Base-by-base conservation (phyloP, 2,113 vertebrate species). In the Cryptomyrus ogoouensis region DNA sequence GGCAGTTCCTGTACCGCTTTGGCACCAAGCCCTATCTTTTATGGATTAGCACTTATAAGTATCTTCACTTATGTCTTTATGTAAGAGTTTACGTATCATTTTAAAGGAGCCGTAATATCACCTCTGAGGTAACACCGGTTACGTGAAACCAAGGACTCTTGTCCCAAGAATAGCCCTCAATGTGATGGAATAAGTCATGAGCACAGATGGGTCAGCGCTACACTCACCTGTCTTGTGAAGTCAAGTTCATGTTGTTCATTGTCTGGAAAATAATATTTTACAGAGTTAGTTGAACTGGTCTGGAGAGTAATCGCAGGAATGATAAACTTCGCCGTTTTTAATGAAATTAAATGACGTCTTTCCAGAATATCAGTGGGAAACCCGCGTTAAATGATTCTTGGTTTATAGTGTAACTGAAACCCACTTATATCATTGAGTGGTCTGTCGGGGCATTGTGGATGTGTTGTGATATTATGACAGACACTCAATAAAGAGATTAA, bases 141-240 rank as follows among this genome's bases (percentile, higher is more conserved):
- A 56, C 5, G 2, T 88, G 21, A 88, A 49, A 49, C 24, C 42
- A 44, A 1, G 27, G 24, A 44, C 44, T 46, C 47, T 80, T n/a
- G 47, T 47, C 24, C 17, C 47, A 44, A 47, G 21, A 1, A 44
- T 0, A 44, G n/a, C 62, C 56, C 15, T 89, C 53, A 0, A 56
- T 83, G 21, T n/a, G 5, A n/a, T 56, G 24, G 39, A 47, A 27
- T 3, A 50, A 83, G 50, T 19, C 52, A 17, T 31, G 19, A 88
- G 31, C 7, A 21, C 2, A 87, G 47, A 15, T 46, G 39, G 44
- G 8, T 44, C 46, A n/a, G 17, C 46, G 4, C 62, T 8, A 31
- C 88, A 91, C 96, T 96, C 95, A 99, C 98, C 92, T 99, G 98
- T 94, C 97, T 96, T 93, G 93, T 96, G 95, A 98, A 99, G 94